Evolutionary conservation across 2,797 vertebrate genomes (phyloP), one percentile per base, ranked within the genome.

Genomic region (Sorex maritimensis): DNA sequence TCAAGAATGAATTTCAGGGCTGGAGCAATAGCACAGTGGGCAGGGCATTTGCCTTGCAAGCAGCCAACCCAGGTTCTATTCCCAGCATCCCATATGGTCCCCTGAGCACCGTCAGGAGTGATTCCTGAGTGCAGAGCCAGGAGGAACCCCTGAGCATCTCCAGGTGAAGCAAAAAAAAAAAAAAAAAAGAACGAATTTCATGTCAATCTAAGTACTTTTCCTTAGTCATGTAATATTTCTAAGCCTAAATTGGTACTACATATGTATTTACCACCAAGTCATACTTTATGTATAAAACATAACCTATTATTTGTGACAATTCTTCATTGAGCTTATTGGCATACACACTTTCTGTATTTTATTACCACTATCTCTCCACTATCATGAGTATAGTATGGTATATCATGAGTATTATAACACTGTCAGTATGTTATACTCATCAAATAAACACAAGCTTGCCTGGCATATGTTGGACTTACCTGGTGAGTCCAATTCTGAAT

Each of bases 211-310:
- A 81, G 21, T 77, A 23, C 14, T 79, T 86, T 84, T 94, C 61
- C 78, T 74, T 74, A 67, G 9, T 78, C 14, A 55, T 83, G 30
- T 81, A 79, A 72, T 61, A 78, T 78, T 71, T 93, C 79, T 68
- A 61, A 78, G 12, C 38, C 73, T 93, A 81, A 77, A 73, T 71
- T 89, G 44, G 81, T 44, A 49, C 26, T 52, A 41, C 44, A 72
- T 21, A 24, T 58, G 24, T 0, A 41, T 63, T 63, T 63, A 63
- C 61, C 8, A 19, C 24, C 68, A 74, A 77, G n/a, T 3, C 38
- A 21, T 23, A 14, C 17, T 28, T 80, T 86, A 61, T 41, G 17
- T 41, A 12, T 41, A 38, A 61, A 88, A 75, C 44, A 38, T 72
- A 63, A 19, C 9, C 21, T 44, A 2, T n/a, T 23, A 34, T 85